Percentiles rank a stretch among this genome's conserved stretches.
phyloP scores from a whole-genome alignment of 2,888 invertebrate species.

The Callinectes sapidus region DNA sequence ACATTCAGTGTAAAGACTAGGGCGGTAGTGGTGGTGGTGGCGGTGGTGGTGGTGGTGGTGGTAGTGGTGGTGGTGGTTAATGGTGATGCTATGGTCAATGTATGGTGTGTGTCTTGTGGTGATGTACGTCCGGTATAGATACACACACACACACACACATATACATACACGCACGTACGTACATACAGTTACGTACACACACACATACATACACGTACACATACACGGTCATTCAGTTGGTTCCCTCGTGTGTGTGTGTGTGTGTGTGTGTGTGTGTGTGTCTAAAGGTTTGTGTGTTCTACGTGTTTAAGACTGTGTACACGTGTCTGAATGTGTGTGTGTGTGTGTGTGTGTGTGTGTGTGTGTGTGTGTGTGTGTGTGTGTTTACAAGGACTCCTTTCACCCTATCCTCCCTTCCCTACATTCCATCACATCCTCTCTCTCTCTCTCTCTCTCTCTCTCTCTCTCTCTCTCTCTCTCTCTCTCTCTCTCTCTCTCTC shows the following conservation, averaged over 20 bases:
- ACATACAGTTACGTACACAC: not conserved
- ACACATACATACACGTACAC: not conserved
- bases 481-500: not conserved
- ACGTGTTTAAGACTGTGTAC: not conserved
- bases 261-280: conserved; percentile 20
- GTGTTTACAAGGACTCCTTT: not conserved
- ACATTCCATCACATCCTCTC: conserved; percentile 21
- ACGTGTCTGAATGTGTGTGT: not conserved
- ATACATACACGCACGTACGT: not conserved
- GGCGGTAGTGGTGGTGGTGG: not conserved
- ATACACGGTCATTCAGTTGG: not conserved
- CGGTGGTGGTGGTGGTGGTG: not conserved
- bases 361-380: conserved; percentile 1
- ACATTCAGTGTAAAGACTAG: not conserved
- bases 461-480: not conserved
- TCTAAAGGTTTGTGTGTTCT: not conserved
- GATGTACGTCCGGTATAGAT: not conserved
- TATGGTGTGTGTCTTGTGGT: not conserved
- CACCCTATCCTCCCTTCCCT: not conserved
- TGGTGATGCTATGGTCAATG: not conserved
- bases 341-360: conserved; percentile 5
- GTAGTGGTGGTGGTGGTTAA: conserved; percentile 21
- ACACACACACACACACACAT: not conserved
- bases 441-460: not conserved
- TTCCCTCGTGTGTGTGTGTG: not conserved